Percentiles rank a stretch among this genome's conserved stretches.
phyloP scores from a whole-genome alignment of 2,797 vertebrate species.

The Platalea minor region DNA sequence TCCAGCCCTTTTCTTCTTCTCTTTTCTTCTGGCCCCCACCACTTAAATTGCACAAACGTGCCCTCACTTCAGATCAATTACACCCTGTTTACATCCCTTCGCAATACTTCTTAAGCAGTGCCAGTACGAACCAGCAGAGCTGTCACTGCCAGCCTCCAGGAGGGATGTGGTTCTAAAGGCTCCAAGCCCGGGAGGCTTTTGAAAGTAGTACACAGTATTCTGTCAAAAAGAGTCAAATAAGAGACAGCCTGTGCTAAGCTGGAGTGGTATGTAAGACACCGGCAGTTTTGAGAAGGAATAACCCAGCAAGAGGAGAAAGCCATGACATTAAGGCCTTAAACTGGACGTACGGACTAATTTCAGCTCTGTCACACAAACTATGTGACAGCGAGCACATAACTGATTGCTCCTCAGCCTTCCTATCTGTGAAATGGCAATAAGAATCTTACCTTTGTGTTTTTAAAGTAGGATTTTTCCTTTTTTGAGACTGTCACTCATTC shows the following conservation, averaged over 20 bases:
- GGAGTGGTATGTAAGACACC: neutral
- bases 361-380: neutral
- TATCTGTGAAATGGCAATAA: neutral
- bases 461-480: neutral
- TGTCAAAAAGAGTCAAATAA: conserved; percentile 3
- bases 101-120: neutral
- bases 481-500: neutral
- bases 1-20: neutral
- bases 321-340: neutral
- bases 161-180: neutral
- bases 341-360: neutral
- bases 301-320: neutral
- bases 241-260: neutral
- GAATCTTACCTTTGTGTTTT: neutral
- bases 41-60: neutral
- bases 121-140: neutral
- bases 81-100: neutral
- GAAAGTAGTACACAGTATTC: neutral
- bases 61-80: neutral
- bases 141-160: neutral
- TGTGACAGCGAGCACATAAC: neutral
- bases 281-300: neutral
- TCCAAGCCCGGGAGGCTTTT: neutral
- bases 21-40: neutral
- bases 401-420: neutral